A percentile compares a stretch with the other conserved stretches of the same genome.
These are phyloP conservation scores for Tiliacea aurago DNA, from an alignment of 2,888 invertebrate genomes.

Conservation along the genomic window DNA sequence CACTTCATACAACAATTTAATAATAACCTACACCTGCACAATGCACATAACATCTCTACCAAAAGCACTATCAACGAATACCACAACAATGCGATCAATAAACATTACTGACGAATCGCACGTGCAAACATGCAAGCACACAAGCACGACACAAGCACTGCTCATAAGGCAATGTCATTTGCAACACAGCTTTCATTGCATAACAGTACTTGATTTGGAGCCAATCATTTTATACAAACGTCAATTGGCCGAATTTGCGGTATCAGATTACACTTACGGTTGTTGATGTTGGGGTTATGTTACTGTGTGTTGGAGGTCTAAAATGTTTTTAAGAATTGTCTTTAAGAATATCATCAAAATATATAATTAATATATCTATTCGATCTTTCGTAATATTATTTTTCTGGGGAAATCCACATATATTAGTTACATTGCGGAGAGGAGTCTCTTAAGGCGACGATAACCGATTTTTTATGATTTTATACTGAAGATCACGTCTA, in stretches of 20 bases:
- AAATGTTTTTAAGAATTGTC: neutral
- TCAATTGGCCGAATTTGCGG: conserved; percentile 39
- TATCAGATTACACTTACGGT: conserved; percentile 27
- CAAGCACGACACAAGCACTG: conserved; percentile 20
- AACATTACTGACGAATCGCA: conserved; percentile 46
- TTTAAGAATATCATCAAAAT: neutral
- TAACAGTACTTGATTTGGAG: conserved; percentile 49
- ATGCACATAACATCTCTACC: neutral
- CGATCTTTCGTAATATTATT: neutral
- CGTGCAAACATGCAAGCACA: conserved; percentile 53
- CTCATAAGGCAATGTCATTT: conserved; percentile 46
- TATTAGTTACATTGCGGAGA: neutral
- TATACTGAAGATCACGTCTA: no score
- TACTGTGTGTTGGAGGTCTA: neutral
- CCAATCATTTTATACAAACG: conserved; percentile 47
- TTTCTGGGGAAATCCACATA: neutral
- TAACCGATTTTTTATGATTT: no score
- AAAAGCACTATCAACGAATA: conserved; percentile 14
- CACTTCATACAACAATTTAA: neutral
- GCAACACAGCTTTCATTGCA: conserved; percentile 50
- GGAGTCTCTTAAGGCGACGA: no score
- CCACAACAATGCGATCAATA: conserved; percentile 56
- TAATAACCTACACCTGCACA: conserved; percentile 9
- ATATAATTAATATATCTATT: no score
- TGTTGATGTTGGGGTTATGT: conserved; percentile 1